Conservation (phyloP, 2,113 vertebrate species). For the Gymnocephalus cernua region DNA sequence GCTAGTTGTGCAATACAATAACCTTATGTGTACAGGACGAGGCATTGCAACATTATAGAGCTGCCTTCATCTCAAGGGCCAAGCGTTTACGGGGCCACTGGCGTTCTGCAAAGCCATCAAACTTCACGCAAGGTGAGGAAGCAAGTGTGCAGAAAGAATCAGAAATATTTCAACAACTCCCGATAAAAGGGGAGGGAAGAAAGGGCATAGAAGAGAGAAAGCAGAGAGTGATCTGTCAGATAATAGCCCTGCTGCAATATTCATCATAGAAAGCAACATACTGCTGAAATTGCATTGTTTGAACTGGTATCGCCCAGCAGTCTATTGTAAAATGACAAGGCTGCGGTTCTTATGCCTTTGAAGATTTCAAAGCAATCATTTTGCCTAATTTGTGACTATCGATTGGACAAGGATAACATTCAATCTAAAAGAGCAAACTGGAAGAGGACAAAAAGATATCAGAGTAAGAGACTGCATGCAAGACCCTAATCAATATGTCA, state of each 20-base stretch:
- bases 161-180: conserved; percentile 30
- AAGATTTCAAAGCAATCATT: conserved; percentile 36
- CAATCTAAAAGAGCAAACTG: background rate
- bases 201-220: conserved; percentile 26
- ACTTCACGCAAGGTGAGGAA: conserved; percentile 21
- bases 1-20: conserved; percentile 34
- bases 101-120: conserved; percentile 30
- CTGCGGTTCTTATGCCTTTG: conserved; percentile 37
- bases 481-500: conserved; percentile 74
- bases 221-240: conserved; percentile 24
- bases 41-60: conserved; percentile 22
- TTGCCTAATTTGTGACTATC: conserved; percentile 49
- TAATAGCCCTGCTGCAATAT: conserved; percentile 60
- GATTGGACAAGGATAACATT: conserved; percentile 7
- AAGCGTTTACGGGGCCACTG: conserved; percentile 7
- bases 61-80: conserved; percentile 13
- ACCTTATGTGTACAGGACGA: conserved; percentile 21
- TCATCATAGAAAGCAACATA: conserved; percentile 42
- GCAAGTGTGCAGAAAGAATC: conserved; percentile 25
- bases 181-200: background rate
- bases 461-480: conserved; percentile 16
- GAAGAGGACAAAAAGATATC: conserved; percentile 5
- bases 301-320: conserved; percentile 12
- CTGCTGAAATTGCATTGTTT: conserved; percentile 53
- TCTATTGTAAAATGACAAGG: conserved; percentile 33